Evolutionary conservation across 2,113 vertebrate genomes (phyloP), one percentile per base, ranked within the genome.

Genomic region (Halichoeres trimaculatus): DNA sequence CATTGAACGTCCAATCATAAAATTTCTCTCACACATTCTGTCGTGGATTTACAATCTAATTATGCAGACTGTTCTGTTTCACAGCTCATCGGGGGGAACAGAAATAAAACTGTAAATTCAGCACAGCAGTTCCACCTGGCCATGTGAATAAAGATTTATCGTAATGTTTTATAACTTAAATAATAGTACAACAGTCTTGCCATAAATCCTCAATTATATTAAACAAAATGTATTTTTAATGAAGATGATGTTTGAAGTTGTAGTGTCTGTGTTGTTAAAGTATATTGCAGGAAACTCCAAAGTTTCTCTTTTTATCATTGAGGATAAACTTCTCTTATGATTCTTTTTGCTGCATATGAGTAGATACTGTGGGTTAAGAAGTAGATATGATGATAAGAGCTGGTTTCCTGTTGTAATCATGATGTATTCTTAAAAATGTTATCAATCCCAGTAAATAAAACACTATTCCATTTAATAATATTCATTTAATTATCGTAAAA

Each of bases 401-500:
- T n/a, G n/a, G n/a, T n/a, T n/a, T n/a, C n/a, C n/a, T n/a, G n/a
- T n/a, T n/a, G n/a, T n/a, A n/a, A n/a, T n/a, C n/a, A n/a, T n/a
- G n/a, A n/a, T n/a, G n/a, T n/a, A n/a, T n/a, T n/a, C n/a, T n/a
- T n/a, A n/a, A n/a, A n/a, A 30, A 10, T n/a, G 9, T 17, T 5
- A 24, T 22, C 10, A 43, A 38, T 23, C 19, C 3, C 1, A 55
- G 5, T 30, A 10, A 60, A 76, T 43, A 26, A 20, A 64, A 69
- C 12, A 17, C 14, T 19, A 52, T 38, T 26, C 0, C 2, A 45
- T 72, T 82, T 80, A 26, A 41, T 60, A 52, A 20, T 76, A 51
- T 63, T 54, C 0, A 57, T 36, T 86, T 89, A 83, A 86, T 81
- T 87, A 70, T 41, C 22, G 66, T 78, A 43, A 80, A 89, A 85